Conservation (phyloP, 2,797 vertebrate species). For the Aythya fuligula region DNA sequence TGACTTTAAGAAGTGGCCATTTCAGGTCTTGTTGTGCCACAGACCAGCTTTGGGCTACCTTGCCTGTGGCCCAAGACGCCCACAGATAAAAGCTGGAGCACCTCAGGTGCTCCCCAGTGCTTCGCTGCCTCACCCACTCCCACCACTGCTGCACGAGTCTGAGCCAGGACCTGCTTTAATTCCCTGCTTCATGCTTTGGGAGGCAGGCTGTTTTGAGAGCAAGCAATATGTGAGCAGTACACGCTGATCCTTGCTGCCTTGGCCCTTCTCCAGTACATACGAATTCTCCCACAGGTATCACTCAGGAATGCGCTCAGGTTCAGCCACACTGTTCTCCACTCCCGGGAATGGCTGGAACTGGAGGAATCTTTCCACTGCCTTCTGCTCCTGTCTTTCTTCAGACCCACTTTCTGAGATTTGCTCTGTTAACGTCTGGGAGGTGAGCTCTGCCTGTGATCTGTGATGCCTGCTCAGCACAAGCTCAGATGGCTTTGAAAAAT, state of each 20-base stretch:
- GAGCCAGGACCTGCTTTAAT: not conserved
- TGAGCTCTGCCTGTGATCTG: not conserved
- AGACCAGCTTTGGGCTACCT: not conserved
- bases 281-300: not conserved
- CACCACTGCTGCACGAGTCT: not conserved
- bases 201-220: not conserved
- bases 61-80: not conserved
- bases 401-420: not conserved
- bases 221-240: not conserved
- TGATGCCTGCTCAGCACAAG: not conserved
- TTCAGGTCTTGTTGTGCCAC: not conserved
- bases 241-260: not conserved
- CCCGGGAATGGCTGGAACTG: not conserved
- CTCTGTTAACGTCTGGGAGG: not conserved
- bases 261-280: not conserved
- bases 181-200: not conserved
- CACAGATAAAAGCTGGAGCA: not conserved
- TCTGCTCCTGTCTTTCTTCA: not conserved
- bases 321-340: not conserved
- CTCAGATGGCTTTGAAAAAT: not conserved
- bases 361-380: not conserved
- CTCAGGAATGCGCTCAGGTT: not conserved
- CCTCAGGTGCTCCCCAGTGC: not conserved
- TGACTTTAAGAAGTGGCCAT: not conserved
- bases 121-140: not conserved